A percentile compares a stretch with the other conserved stretches of the same genome.
Evolutionary conservation across 1,140 invertebrate species (phyloP).

Genomic region (Anthonomus grandis): DNA sequence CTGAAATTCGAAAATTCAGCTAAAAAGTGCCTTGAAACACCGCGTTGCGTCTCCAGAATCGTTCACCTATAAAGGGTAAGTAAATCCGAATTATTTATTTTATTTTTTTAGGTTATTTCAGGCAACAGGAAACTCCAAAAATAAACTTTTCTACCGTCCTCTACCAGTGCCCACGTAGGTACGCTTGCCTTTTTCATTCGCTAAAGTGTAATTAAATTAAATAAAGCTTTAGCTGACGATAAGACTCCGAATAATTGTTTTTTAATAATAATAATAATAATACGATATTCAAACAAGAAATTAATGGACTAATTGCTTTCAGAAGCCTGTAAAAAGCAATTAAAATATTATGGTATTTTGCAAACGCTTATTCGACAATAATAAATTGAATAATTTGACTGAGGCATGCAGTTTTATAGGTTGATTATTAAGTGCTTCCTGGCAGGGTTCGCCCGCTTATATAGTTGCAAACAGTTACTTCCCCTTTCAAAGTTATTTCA

Average conservation of each 20-base stretch:
- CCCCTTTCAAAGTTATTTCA: not conserved
- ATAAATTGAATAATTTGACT: constrained; percentile 20
- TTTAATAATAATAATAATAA: not conserved
- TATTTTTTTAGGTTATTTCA: constrained; percentile 30
- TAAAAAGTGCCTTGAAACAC: not conserved
- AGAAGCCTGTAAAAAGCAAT: constrained; percentile 9
- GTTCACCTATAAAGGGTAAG: constrained; percentile 25
- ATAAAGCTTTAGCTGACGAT: not conserved
- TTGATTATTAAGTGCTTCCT: constrained; percentile 16
- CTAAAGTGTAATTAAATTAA: not conserved
- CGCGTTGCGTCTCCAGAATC: not conserved
- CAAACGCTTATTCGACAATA: constrained; percentile 22
- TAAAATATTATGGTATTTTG: constrained; percentile 1
- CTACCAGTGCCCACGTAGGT: not conserved
- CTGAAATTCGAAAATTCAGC: constrained; percentile 3
- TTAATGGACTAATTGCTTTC: constrained; percentile 2
- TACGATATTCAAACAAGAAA: not conserved
- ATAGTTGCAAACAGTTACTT: constrained; percentile 9
- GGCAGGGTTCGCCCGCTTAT: not conserved
- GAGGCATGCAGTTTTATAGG: constrained; percentile 13
- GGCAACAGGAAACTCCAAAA: constrained; percentile 18
- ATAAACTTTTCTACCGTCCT: constrained; percentile 3
- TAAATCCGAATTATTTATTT: constrained; percentile 23
- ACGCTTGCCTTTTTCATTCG: not conserved
- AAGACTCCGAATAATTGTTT: not conserved